Conservation (phyloP, 2,113 vertebrate genomes). For the Elgaria multicarinata region DNA sequence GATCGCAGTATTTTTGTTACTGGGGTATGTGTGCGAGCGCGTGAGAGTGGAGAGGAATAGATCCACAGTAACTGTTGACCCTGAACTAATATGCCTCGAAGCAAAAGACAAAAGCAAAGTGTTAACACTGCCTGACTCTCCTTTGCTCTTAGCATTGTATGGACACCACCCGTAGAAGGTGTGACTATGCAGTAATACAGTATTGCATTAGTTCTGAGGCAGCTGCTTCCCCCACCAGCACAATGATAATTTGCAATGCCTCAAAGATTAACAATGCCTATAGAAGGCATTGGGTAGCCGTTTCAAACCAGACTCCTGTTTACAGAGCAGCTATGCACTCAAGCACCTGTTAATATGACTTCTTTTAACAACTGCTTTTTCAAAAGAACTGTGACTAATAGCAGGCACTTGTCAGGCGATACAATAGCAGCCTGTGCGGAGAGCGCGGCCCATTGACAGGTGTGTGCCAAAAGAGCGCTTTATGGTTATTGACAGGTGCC, state of each 20-base stretch:
- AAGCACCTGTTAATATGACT: slow-evolving; percentile 83
- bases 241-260: slow-evolving; percentile 77
- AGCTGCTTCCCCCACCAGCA: slow-evolving; percentile 74
- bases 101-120: slow-evolving; percentile 61
- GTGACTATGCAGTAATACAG: slow-evolving; percentile 78
- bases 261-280: slow-evolving; percentile 75
- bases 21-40: background rate
- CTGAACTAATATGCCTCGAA: slow-evolving; percentile 6
- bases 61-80: background rate
- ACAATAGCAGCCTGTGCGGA: slow-evolving; percentile 77
- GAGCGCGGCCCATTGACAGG: slow-evolving; percentile 66
- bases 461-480: slow-evolving; percentile 79
- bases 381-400: slow-evolving; percentile 78
- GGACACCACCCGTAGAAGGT: slow-evolving; percentile 71
- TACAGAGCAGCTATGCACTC: slow-evolving; percentile 77
- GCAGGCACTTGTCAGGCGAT: slow-evolving; percentile 78
- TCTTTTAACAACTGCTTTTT: slow-evolving; percentile 82
- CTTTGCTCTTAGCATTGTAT: slow-evolving; percentile 42
- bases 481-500: slow-evolving; percentile 81
- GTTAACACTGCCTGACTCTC: background rate
- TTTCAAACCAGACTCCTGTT: slow-evolving; percentile 79
- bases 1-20: background rate
- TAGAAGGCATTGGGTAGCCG: slow-evolving; percentile 72
- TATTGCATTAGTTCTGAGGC: slow-evolving; percentile 74
- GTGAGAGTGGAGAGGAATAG: background rate